A percentile compares a stretch with the other conserved stretches of the same genome.
phyloP scores from a whole-genome alignment of 2,113 vertebrate genomes.

The Myanophis thanlyinensis region DNA sequence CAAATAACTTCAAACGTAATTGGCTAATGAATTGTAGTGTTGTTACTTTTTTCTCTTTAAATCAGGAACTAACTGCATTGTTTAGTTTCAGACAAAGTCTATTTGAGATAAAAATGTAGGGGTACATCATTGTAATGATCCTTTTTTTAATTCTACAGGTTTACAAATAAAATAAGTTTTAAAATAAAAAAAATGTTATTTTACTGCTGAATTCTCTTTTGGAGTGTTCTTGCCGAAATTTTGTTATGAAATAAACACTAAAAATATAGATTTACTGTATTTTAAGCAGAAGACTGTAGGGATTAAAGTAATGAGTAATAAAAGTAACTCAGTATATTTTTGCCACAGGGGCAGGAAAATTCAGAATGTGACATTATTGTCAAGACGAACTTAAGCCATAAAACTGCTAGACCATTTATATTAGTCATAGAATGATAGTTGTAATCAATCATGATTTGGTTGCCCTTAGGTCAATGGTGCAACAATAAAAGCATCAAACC shows the following conservation, averaged over 20 bases:
- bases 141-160: neutral
- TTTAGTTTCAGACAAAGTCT: neutral
- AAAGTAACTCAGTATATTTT: neutral
- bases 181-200: neutral
- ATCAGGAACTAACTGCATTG: neutral
- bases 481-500: neutral
- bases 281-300: neutral
- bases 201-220: neutral
- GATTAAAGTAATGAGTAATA: slow-evolving; percentile 3
- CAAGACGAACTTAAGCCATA: neutral
- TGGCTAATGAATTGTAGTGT: neutral
- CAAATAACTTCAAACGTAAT: slow-evolving; percentile 3
- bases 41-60: neutral
- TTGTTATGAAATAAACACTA: neutral
- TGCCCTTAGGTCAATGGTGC: neutral
- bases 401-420: neutral
- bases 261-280: neutral
- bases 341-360: neutral
- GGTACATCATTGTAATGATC: neutral
- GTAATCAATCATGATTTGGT: slow-evolving; percentile 1
- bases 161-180: neutral
- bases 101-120: neutral
- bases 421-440: neutral
- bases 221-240: neutral
- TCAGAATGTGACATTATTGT: neutral